These are phyloP conservation scores for Heliothis subflexa DNA, from an alignment of 1,140 invertebrate genomes.

Conservation along the genomic window DNA sequence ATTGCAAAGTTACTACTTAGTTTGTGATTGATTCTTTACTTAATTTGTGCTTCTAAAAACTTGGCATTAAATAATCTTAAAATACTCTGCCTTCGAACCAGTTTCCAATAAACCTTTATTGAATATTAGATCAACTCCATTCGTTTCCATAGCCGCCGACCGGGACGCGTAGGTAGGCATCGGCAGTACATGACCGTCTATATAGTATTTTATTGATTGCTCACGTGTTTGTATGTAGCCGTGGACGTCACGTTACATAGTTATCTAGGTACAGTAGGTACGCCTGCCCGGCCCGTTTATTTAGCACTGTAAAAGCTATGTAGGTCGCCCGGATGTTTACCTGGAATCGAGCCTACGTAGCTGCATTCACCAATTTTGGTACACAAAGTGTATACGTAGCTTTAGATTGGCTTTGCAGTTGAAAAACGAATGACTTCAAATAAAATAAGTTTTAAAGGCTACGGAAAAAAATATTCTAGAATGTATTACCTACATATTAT, in stretches of 20 bases:
- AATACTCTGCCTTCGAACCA: neutral
- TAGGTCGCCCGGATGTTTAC: conserved; percentile 60
- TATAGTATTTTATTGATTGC: conserved; percentile 78
- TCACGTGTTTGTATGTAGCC: conserved; percentile 65
- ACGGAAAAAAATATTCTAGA: too few species aligned
- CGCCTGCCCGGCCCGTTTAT: conserved; percentile 57
- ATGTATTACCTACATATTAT: too few species aligned
- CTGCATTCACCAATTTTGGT: neutral
- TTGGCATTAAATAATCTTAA: too few species aligned
- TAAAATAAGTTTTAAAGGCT: too few species aligned
- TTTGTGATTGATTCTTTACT: too few species aligned
- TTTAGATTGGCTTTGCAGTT: too few species aligned
- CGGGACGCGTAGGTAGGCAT: conserved; percentile 46
- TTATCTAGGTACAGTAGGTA: conserved; percentile 38
- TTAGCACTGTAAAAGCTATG: conserved; percentile 44
- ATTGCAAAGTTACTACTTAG: too few species aligned
- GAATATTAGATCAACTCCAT: conserved; percentile 50
- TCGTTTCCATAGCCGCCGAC: conserved; percentile 54
- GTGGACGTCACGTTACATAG: conserved; percentile 62
- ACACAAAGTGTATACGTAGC: neutral
- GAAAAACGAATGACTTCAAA: too few species aligned
- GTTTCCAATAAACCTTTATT: neutral
- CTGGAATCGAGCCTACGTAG: conserved; percentile 11
- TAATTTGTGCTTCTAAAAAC: too few species aligned
- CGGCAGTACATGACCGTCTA: conserved; percentile 60